Conservation (phyloP, 2,113 vertebrate genomes). For the Hippoglossus stenolepis region DNA sequence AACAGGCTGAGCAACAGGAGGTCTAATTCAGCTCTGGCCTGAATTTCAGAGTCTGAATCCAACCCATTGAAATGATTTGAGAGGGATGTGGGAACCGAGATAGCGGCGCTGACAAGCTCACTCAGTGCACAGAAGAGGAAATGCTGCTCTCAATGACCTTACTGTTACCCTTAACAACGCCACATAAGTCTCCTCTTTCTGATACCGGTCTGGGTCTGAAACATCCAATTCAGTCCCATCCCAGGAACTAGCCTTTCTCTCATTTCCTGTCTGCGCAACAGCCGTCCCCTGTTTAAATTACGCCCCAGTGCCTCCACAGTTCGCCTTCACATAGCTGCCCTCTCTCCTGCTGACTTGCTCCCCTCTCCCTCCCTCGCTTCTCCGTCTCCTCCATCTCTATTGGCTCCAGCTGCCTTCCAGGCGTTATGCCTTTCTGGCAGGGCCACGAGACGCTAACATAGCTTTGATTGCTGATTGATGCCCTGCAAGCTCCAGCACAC, state of each 20-base stretch:
- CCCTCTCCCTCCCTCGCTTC: constrained; percentile 2
- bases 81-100: constrained; percentile 83
- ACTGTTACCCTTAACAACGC: constrained; percentile 93
- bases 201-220: constrained; percentile 93
- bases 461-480: constrained; percentile 88
- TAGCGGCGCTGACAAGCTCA: constrained; percentile 69
- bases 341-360: constrained; percentile 64
- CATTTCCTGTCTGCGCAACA: constrained; percentile 98
- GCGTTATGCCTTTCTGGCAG: constrained; percentile 31
- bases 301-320: constrained; percentile 81
- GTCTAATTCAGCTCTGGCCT: constrained; percentile 74
- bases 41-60: constrained; percentile 80
- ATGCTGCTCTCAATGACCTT: constrained; percentile 93
- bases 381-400: constrained; percentile 36
- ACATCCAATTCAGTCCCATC: constrained; percentile 94
- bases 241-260: constrained; percentile 95
- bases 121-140: constrained; percentile 77
- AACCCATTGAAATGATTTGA: constrained; percentile 78
- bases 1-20: constrained; percentile 78
- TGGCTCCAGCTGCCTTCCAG: constrained; percentile 85
- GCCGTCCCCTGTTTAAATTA: constrained; percentile 99
- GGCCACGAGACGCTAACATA: constrained; percentile 43
- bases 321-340: constrained; percentile 79
- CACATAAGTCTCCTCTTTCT: constrained; percentile 89
- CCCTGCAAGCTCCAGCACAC: constrained; percentile 31